A percentile compares a stretch with the other conserved stretches of the same genome.
Conservation (phyloP, 2,888 invertebrate species). For the Lysandra coridon region DNA sequence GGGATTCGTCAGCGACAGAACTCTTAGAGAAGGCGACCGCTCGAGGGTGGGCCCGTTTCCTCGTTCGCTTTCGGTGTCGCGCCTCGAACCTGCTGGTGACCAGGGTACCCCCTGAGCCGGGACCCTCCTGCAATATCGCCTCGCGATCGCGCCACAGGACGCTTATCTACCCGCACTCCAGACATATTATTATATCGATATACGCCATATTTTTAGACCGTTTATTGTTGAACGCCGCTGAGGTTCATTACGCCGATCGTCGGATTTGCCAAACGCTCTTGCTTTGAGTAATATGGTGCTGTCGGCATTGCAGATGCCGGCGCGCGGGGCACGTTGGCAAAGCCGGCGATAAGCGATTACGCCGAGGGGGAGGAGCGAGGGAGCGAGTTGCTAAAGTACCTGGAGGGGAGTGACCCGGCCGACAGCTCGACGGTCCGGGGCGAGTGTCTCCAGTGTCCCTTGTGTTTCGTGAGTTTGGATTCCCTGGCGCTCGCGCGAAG, state of each 20-base stretch:
- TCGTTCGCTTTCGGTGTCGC: conserved; percentile 43
- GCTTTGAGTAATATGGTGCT: conserved; percentile 61
- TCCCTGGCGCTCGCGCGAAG: conserved; percentile 85
- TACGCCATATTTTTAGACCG: conserved; percentile 63
- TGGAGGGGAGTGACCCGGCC: conserved; percentile 44
- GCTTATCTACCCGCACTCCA: conserved; percentile 40
- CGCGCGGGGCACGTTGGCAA: conserved; percentile 56
- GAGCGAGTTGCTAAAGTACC: conserved; percentile 52
- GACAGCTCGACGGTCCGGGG: conserved; percentile 43
- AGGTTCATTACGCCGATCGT: conserved; percentile 47
- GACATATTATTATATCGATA: conserved; percentile 46
- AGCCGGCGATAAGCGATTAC: conserved; percentile 54
- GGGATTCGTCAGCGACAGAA: conserved; percentile 85
- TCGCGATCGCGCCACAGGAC: conserved; percentile 37
- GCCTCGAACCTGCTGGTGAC: conserved; percentile 42
- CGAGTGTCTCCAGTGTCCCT: conserved; percentile 82
- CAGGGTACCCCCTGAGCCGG: conserved; percentile 36
- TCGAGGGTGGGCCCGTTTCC: conserved; percentile 53
- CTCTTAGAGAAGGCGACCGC: conserved; percentile 73
- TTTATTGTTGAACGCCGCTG: conserved; percentile 52
- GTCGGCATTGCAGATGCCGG: conserved; percentile 82
- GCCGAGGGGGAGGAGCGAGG: conserved; percentile 56
- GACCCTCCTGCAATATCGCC: conserved; percentile 38
- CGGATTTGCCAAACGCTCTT: conserved; percentile 63
- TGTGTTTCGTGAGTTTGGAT: conserved; percentile 84